These are phyloP conservation scores for Mirounga angustirostris DNA, from an alignment of 2,113 vertebrate species.

Conservation along the genomic window DNA sequence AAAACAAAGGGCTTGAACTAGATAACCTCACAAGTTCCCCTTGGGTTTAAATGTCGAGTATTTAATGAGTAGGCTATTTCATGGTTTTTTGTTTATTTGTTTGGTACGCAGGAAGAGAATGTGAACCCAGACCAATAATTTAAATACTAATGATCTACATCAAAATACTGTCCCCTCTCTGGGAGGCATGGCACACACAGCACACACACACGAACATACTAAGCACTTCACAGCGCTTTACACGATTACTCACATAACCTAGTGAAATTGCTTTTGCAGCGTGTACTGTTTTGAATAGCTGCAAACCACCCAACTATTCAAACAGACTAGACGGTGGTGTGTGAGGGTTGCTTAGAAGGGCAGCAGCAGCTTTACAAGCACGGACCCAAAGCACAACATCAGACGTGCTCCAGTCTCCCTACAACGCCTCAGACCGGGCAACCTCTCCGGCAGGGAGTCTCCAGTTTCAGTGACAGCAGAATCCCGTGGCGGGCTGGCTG, in stretches of 20 bases:
- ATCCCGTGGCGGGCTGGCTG: background rate
- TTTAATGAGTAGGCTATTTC: background rate
- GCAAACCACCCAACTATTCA: background rate
- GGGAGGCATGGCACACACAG: background rate
- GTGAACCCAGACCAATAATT: background rate
- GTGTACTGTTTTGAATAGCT: background rate
- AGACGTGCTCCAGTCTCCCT: background rate
- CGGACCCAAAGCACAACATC: background rate
- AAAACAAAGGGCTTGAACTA: background rate
- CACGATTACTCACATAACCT: background rate
- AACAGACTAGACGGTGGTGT: background rate
- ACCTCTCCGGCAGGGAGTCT: background rate
- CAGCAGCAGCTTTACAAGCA: background rate
- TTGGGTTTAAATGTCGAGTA: background rate
- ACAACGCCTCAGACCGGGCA: background rate
- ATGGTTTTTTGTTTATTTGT: background rate
- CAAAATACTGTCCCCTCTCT: background rate
- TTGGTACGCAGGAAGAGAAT: background rate
- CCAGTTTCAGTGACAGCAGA: background rate
- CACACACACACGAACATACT: background rate
- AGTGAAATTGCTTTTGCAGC: background rate
- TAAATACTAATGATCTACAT: background rate
- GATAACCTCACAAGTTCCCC: background rate
- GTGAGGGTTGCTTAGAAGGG: background rate
- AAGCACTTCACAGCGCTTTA: background rate